Conservation (phyloP, 2,888 invertebrate genomes). For the Andrena praecox region DNA sequence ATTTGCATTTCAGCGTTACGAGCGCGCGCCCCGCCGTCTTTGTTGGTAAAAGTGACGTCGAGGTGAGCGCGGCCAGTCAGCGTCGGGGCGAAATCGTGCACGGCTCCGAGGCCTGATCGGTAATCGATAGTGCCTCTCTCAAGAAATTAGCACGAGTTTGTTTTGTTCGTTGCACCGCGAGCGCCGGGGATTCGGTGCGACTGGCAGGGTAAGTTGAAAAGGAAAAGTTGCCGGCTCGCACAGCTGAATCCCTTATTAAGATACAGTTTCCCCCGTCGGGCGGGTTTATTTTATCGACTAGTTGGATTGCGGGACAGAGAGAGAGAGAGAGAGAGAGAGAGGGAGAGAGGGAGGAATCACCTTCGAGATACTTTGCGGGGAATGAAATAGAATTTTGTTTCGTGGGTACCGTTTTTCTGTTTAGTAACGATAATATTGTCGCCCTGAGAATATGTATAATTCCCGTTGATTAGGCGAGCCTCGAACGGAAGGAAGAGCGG, state of each 20-base stretch:
- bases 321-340: not conserved
- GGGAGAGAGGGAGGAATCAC: not conserved
- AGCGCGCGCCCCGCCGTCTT: not conserved
- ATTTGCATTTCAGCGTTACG: slow-evolving; percentile 56
- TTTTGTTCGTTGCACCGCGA: slow-evolving; percentile 20
- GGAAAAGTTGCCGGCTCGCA: not conserved
- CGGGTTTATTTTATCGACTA: not conserved
- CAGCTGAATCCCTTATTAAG: not conserved
- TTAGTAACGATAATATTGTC: not conserved
- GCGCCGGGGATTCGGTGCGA: not conserved
- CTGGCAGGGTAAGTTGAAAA: slow-evolving; percentile 10
- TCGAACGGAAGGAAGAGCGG: slow-evolving; percentile 13
- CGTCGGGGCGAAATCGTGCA: slow-evolving; percentile 29
- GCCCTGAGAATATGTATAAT: not conserved
- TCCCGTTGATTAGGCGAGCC: slow-evolving; percentile 5
- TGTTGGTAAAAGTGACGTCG: slow-evolving; percentile 44
- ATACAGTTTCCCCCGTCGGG: too few relatives aligned
- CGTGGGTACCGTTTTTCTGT: not conserved
- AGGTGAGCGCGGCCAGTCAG: slow-evolving; percentile 1
- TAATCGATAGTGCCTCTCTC: slow-evolving; percentile 51
- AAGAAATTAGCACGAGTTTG: slow-evolving; percentile 52
- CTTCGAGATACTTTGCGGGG: too few relatives aligned
- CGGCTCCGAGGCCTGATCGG: slow-evolving; percentile 33
- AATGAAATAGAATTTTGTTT: not conserved
- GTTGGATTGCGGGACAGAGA: not conserved